Evolutionary conservation across 2,888 invertebrate species (phyloP).

Genomic region (Nomada flava): DNA sequence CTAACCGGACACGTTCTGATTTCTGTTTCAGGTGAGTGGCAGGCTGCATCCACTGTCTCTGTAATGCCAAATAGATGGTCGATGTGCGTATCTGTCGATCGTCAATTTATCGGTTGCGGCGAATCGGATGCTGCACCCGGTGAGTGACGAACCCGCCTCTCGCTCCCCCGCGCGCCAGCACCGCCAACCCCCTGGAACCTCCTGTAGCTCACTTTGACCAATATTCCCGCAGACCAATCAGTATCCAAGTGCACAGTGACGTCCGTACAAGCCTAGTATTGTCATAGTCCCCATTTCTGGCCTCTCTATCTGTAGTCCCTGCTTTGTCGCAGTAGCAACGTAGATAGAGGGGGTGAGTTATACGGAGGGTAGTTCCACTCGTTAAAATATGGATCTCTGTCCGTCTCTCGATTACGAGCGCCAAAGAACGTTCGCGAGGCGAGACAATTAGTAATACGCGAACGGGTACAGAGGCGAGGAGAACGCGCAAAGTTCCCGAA

Average conservation of each 20-base stretch:
- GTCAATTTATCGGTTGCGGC: constrained; percentile 84
- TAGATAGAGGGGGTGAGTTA: constrained; percentile 70
- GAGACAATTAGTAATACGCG: background rate
- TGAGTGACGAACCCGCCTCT: constrained; percentile 82
- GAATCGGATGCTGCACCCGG: constrained; percentile 84
- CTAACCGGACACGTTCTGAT: constrained; percentile 61
- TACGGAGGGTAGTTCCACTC: constrained; percentile 53
- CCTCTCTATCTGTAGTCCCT: constrained; percentile 69
- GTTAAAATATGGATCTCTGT: constrained; percentile 27
- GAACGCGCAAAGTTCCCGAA: background rate
- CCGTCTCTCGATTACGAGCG: constrained; percentile 22
- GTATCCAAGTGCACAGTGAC: constrained; percentile 72
- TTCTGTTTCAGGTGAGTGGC: constrained; percentile 84
- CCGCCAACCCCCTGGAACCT: constrained; percentile 60
- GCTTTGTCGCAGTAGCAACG: constrained; percentile 70
- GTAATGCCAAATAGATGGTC: constrained; percentile 84
- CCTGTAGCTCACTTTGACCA: constrained; percentile 80
- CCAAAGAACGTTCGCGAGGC: constrained; percentile 10
- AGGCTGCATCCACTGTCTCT: constrained; percentile 83
- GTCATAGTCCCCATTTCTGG: constrained; percentile 66
- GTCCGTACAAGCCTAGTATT: constrained; percentile 68
- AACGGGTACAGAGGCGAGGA: constrained; percentile 7
- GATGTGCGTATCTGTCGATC: constrained; percentile 83
- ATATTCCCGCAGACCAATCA: constrained; percentile 78
- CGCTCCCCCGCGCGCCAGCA: constrained; percentile 51